Evolutionary conservation across 1,140 invertebrate genomes (phyloP), one percentile per base, ranked within the genome.

Genomic region (Meloidogyne exigua): DNA sequence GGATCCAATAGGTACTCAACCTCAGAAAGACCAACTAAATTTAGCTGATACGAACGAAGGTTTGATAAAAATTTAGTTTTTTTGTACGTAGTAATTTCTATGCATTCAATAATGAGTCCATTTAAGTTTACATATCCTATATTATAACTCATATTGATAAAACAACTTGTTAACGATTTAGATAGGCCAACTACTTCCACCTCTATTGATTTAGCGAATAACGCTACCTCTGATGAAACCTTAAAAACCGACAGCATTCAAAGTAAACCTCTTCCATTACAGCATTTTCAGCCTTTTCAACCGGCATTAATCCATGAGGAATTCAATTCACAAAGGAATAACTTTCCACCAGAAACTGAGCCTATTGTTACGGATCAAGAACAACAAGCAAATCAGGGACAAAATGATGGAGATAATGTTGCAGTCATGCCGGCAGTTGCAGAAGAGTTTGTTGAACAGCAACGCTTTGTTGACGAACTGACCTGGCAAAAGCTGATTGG

Each of bases 401-500:
- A 81, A 83, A n/a, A 80, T 85, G 21, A 75, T 75, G 44, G 68
- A 68, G 32, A 67, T 68, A 90, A 95, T 98, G 85, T 98, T 95
- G 95, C 95, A 98, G 87, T 89, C 5, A 21, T 42, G 23, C 57
- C 25, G 10, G 39, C 71, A 12, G 71, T 39, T 11, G 71, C 71
- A 36, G 71, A 49, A 1, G 71, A 73, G 65, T 36, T 73, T 13
- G 71, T 64, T 28, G 57, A 73, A 21, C 71, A 64, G 11, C 71
- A 73, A 28, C 66, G 95, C 82, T 95, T 94, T 0, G 94, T 93
- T 32, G 96, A 99, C 84, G 96, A 99, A 88, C 88, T 99, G 1
- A 98, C 96, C 0, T 99, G 96, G 96, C 95, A 98, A 87, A 90
- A 95, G 82, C 89, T 99, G 1, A 89, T 99, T 0, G 96, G 96